Percentiles rank a stretch among this genome's conserved stretches.
These are phyloP conservation scores for Thryonomys swinderianus DNA, from an alignment of 2,113 vertebrate species.

Conservation along the genomic window DNA sequence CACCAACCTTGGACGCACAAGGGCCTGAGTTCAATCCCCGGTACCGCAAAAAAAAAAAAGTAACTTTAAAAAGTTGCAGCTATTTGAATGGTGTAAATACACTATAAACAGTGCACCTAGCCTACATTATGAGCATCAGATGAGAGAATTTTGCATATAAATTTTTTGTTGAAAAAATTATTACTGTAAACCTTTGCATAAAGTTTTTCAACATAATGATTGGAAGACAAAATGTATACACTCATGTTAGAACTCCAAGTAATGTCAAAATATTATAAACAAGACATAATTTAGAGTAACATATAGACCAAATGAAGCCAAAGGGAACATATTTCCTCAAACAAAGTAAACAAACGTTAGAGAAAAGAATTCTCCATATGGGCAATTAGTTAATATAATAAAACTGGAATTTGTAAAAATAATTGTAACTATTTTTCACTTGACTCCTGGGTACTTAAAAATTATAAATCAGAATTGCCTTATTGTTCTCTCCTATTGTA, in stretches of 20 bases:
- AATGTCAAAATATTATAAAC: conserved; percentile 12
- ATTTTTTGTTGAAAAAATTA: conserved; percentile 54
- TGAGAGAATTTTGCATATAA: conserved; percentile 23
- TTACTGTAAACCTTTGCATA: conserved; percentile 19
- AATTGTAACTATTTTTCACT: conserved; percentile 46
- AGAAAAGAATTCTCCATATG: conserved; percentile 59
- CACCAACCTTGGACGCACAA: too few species aligned
- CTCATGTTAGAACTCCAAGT: not conserved
- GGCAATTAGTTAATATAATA: conserved; percentile 63
- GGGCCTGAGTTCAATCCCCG: too few species aligned
- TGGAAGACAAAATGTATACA: conserved; percentile 68
- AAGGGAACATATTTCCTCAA: conserved; percentile 49
- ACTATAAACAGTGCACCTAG: not conserved
- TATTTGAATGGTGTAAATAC: not conserved
- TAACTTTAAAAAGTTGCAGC: not conserved
- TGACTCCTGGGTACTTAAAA: conserved; percentile 52
- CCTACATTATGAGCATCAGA: not conserved
- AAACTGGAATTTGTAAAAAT: conserved; percentile 64
- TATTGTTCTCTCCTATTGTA: not conserved
- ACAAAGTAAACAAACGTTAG: conserved; percentile 63
- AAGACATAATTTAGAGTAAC: conserved; percentile 44
- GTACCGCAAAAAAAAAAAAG: too few species aligned
- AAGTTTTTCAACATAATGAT: conserved; percentile 11
- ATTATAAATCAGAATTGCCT: not conserved
- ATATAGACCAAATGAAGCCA: conserved; percentile 64